Evolutionary conservation across 2,888 invertebrate species (phyloP), one percentile per base, ranked within the genome.

Genomic region (Meandrusa payeni): DNA sequence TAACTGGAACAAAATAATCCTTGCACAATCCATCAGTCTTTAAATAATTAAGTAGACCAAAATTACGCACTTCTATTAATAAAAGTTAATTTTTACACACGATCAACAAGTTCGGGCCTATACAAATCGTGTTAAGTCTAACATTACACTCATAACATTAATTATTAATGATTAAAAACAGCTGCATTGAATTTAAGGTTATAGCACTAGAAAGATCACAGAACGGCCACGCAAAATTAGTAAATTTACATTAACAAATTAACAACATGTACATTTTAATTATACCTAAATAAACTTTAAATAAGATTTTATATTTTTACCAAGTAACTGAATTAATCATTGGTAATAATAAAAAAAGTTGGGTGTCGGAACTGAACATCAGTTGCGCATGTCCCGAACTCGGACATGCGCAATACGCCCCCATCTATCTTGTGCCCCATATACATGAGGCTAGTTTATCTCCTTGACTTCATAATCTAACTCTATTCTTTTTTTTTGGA

Each of bases 301-400:
- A 12, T 12, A n/a, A 5, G 19, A 19, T 28, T 12, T 2, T 10
- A 26, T 20, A 28, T 15, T n/a, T 15, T 28, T 22, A 34, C 20
- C 34, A 29, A 23, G 13, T 29, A 31, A 40, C 24, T 5, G n/a
- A 11, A 10, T 36, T 55, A 52, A 57, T 53, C 47, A 52, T 51
- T 31, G 45, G 48, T 57, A 56, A 54, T 54, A 68, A 62, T 57
- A 67, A 66, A 64, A 62, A 69, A 60, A 63, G 52, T 52, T 50
- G 51, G 48, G 59, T 57, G 54, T 60, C 55, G 52, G 52, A 50
- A 49, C 47, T 43, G 44, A 15, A 50, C 24, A 17, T 28, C 17
- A 2, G 39, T 17, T 39, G 65, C 73, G 73, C 73, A 72, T 62
- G 73, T n/a, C 46, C 9, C 11, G 13, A 17, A 26, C 39, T 0